Percentiles rank a stretch among this genome's conserved stretches.
Conservation (phyloP, 2,888 invertebrate genomes). For the Cacoxenus indagator region DNA sequence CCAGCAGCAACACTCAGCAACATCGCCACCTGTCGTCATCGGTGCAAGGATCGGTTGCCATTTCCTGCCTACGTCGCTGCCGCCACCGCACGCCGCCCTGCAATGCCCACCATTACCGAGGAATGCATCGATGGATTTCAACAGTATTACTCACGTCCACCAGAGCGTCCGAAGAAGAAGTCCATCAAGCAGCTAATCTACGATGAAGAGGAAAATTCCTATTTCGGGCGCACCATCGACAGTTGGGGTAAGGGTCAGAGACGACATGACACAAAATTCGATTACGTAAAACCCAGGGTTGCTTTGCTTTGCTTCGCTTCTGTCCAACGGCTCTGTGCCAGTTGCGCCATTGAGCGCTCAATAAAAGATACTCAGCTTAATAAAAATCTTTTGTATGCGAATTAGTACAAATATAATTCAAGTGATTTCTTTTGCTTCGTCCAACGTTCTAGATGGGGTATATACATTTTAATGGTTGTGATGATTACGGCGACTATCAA, state of each 20-base stretch:
- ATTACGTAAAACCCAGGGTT: slow-evolving; percentile 41
- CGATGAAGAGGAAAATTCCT: slow-evolving; percentile 80
- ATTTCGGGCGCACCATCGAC: slow-evolving; percentile 82
- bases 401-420: slow-evolving; percentile 22
- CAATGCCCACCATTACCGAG: slow-evolving; percentile 70
- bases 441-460: neutral
- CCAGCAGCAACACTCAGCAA: neutral
- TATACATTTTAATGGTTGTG: neutral
- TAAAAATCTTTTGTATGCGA: slow-evolving; percentile 56
- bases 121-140: slow-evolving; percentile 75
- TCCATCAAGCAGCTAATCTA: slow-evolving; percentile 79
- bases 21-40: slow-evolving; percentile 5
- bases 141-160: slow-evolving; percentile 78
- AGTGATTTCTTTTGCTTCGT: neutral
- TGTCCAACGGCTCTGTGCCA: slow-evolving; percentile 35
- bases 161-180: slow-evolving; percentile 74
- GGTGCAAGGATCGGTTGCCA: slow-evolving; percentile 8
- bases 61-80: neutral
- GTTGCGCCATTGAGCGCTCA: slow-evolving; percentile 25
- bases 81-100: neutral
- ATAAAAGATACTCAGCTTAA: slow-evolving; percentile 32
- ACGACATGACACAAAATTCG: neutral
- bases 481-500: neutral
- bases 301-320: neutral
- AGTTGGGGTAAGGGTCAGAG: slow-evolving; percentile 85